These are phyloP conservation scores for Caenorhabditis parvicauda DNA, from an alignment of 2,888 invertebrate genomes.

Conservation along the genomic window DNA sequence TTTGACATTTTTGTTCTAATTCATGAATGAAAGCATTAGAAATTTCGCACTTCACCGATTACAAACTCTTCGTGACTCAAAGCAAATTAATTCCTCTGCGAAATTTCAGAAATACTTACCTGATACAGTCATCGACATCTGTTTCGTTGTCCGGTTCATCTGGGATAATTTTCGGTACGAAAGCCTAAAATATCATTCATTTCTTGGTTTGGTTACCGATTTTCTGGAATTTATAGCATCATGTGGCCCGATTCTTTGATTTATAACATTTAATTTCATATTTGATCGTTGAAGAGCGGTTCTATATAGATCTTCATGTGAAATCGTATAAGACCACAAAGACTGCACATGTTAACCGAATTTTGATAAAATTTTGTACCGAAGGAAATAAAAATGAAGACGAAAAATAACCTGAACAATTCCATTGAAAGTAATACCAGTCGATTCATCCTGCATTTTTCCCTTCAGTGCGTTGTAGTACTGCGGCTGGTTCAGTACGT, in stretches of 20 bases:
- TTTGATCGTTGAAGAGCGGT: constrained; percentile 3
- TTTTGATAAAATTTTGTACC: too few relatives aligned
- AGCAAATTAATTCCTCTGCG: not conserved
- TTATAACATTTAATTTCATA: too few relatives aligned
- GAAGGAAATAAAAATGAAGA: not conserved
- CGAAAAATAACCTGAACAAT: constrained; percentile 15
- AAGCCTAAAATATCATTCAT: constrained; percentile 91
- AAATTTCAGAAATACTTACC: constrained; percentile 69
- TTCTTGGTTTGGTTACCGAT: too few relatives aligned
- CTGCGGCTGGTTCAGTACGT: constrained; percentile 99
- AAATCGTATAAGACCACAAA: too few relatives aligned
- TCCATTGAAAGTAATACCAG: constrained; percentile 56
- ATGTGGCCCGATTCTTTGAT: too few relatives aligned
- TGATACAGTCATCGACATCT: constrained; percentile 87
- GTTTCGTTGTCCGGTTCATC: constrained; percentile 95
- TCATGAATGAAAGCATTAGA: too few relatives aligned
- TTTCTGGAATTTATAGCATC: too few relatives aligned
- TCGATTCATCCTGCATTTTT: constrained; percentile 61
- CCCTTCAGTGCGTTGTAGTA: constrained; percentile 82
- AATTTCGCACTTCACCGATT: too few relatives aligned
- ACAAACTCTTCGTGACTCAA: too few relatives aligned
- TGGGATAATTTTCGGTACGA: constrained; percentile 84
- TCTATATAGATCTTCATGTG: not conserved
- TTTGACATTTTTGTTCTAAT: too few relatives aligned
- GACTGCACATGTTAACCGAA: not conserved